phyloP scores from a whole-genome alignment of 2,113 vertebrate species.

The Pagrus major region DNA sequence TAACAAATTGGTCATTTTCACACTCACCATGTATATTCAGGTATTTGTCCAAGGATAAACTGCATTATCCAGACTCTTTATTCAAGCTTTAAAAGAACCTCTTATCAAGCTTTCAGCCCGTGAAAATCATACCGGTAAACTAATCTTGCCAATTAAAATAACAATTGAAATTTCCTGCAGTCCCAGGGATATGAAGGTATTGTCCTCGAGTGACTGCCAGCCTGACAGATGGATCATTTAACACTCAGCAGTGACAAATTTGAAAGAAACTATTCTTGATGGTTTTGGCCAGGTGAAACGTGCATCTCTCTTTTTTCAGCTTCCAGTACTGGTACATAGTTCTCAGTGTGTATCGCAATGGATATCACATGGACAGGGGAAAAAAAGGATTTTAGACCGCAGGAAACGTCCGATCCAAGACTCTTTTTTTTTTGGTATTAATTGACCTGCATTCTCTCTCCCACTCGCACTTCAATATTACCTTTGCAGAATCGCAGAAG shows the following conservation, averaged over 20 bases:
- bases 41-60: neutral
- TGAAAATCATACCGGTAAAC: neutral
- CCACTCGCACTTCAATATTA: neutral
- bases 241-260: slow-evolving; percentile 12
- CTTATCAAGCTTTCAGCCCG: neutral
- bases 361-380: neutral
- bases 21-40: too few species aligned
- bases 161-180: neutral
- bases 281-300: slow-evolving; percentile 17
- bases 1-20: too few species aligned
- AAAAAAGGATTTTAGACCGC: slow-evolving; percentile 5
- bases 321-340: neutral
- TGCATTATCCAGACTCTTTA: neutral
- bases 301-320: slow-evolving; percentile 17
- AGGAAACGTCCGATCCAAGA: slow-evolving; percentile 24
- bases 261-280: slow-evolving; percentile 6
- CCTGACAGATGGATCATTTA: slow-evolving; percentile 41
- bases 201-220: slow-evolving; percentile 15
- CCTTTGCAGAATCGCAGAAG: neutral
- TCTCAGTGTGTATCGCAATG: slow-evolving; percentile 14
- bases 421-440: neutral
- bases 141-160: neutral
- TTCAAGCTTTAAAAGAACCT: neutral
- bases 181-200: slow-evolving; percentile 21
- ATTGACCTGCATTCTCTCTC: slow-evolving; percentile 6